phyloP scores from a whole-genome alignment of 2,888 invertebrate species.

The Labia minor region DNA sequence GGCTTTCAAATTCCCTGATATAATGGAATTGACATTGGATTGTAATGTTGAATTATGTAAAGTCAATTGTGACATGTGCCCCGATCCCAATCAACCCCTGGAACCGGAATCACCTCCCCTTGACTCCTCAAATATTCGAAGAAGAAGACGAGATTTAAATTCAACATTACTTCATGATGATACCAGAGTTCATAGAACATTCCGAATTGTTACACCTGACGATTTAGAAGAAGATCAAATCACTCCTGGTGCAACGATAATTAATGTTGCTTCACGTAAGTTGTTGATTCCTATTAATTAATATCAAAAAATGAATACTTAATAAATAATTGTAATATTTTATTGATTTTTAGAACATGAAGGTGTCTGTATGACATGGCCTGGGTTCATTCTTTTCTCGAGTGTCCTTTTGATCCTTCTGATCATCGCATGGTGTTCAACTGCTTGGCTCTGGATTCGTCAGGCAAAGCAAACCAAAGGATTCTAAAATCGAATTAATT shows the following conservation, averaged over 20 bases:
- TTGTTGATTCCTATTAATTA: background rate
- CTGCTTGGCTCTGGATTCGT: constrained; percentile 41
- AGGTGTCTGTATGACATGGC: constrained; percentile 52
- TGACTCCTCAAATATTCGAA: constrained; percentile 27
- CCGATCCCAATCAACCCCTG: constrained; percentile 39
- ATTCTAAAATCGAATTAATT: background rate
- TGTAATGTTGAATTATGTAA: constrained; percentile 75
- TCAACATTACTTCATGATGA: background rate
- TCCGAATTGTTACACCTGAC: constrained; percentile 25
- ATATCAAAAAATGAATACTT: too few relatives aligned
- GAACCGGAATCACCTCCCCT: background rate
- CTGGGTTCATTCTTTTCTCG: constrained; percentile 52
- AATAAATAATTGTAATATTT: background rate
- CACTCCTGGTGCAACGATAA: constrained; percentile 18
- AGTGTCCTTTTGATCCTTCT: constrained; percentile 49
- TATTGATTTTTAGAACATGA: constrained; percentile 27
- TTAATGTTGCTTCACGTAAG: constrained; percentile 22
- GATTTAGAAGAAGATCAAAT: constrained; percentile 23
- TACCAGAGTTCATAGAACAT: constrained; percentile 14
- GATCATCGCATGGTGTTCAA: constrained; percentile 44
- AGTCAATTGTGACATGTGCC: constrained; percentile 63
- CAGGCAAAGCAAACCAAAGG: background rate
- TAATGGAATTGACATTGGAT: constrained; percentile 70
- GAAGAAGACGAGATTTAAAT: constrained; percentile 38
- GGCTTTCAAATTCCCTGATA: constrained; percentile 74